These are phyloP conservation scores for Baryphthengus martii DNA, from an alignment of 2,113 vertebrate genomes.

Conservation along the genomic window DNA sequence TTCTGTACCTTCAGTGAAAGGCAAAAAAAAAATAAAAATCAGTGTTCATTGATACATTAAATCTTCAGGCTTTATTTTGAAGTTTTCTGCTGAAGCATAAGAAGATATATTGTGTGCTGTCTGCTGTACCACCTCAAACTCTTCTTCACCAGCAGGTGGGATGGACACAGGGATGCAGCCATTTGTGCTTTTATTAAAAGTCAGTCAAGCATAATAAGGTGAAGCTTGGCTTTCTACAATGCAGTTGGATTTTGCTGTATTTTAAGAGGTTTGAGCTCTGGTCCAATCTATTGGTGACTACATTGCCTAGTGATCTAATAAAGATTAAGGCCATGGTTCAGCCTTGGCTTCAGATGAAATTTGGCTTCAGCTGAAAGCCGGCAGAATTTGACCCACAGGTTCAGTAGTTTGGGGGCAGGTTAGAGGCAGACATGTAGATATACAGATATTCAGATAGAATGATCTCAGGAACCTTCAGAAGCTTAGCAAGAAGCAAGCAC, in stretches of 20 bases:
- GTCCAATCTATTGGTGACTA: background rate
- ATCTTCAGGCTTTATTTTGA: background rate
- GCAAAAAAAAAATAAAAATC: background rate
- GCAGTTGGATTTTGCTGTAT: background rate
- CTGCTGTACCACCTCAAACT: background rate
- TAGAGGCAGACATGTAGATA: background rate
- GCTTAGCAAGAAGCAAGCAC: background rate
- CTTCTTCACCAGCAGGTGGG: background rate
- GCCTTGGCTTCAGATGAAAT: background rate
- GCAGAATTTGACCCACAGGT: background rate
- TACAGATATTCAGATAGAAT: fast-evolving
- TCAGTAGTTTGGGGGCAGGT: background rate
- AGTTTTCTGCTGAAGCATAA: background rate
- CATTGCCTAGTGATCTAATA: background rate
- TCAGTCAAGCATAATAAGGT: background rate
- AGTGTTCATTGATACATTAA: background rate
- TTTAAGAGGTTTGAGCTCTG: background rate
- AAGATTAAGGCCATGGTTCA: background rate
- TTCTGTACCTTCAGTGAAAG: background rate
- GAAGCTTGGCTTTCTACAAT: background rate
- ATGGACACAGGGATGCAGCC: background rate
- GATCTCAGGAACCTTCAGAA: background rate
- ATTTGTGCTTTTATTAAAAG: background rate
- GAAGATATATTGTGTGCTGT: background rate
- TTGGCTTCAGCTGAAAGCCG: background rate